These are phyloP conservation scores for Poeciliopsis prolifica DNA, from an alignment of 2,113 vertebrate genomes.

Conservation along the genomic window DNA sequence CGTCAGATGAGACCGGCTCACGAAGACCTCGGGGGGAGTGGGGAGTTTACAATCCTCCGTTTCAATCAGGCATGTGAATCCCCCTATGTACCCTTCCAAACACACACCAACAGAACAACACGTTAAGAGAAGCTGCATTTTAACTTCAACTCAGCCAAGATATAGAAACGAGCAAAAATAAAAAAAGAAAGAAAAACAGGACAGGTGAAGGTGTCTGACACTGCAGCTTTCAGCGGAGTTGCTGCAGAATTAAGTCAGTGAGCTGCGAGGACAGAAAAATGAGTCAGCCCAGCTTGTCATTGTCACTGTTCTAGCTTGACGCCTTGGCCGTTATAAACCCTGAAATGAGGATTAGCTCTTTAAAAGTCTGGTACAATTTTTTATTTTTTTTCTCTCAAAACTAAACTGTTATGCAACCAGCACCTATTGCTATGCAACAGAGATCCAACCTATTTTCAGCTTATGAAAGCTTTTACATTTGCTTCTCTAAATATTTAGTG, in stretches of 20 bases:
- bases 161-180: conserved; percentile 30
- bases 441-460: conserved; percentile 51
- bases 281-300: conserved; percentile 65
- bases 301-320: conserved; percentile 52
- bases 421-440: conserved; percentile 56
- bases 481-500: conserved; percentile 25
- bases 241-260: conserved; percentile 58
- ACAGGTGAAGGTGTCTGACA: conserved; percentile 51
- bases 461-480: conserved; percentile 30
- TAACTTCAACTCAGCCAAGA: conserved; percentile 53
- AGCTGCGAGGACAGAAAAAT: conserved; percentile 53
- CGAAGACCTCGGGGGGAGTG: conserved; percentile 38
- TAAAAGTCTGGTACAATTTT: conserved; percentile 45
- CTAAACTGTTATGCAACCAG: conserved; percentile 61
- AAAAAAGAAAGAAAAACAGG: conserved; percentile 20
- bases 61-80: conserved; percentile 60
- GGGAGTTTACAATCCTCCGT: conserved; percentile 47
- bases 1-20: conserved; percentile 37
- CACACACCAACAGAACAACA: conserved; percentile 1
- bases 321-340: conserved; percentile 38
- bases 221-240: conserved; percentile 57
- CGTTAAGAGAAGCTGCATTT: conserved; percentile 42
- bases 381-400: conserved; percentile 30
- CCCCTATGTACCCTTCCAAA: background rate
- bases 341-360: conserved; percentile 50